Percentiles rank a stretch among this genome's conserved stretches.
Evolutionary conservation across 2,797 vertebrate genomes (phyloP).

Genomic region (Myiotriccus ornatus): DNA sequence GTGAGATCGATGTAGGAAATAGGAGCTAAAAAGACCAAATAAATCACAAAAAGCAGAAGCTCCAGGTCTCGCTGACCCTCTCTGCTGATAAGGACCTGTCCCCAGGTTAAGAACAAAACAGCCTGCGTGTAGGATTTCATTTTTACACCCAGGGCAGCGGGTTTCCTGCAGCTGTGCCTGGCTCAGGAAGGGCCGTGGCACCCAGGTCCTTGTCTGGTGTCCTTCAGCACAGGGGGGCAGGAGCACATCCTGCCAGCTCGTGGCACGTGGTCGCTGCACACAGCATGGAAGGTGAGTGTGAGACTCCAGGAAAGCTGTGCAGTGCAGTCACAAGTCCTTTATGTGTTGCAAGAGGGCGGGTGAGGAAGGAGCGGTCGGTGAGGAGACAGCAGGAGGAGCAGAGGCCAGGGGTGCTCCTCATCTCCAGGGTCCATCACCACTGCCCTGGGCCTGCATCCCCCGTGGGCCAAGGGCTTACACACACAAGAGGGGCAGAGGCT

Average conservation of each 20-base stretch:
- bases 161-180: neutral
- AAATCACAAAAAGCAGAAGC: neutral
- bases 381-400: accelerated
- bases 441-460: neutral
- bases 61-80: neutral
- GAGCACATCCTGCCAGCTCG: neutral
- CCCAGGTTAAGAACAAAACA: neutral
- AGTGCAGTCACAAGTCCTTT: neutral
- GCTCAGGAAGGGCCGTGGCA: neutral
- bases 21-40: neutral
- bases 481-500: neutral
- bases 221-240: neutral
- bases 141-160: accelerated
- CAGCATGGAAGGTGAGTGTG: neutral
- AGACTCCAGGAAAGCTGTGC: neutral
- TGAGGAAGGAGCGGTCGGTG: neutral
- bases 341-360: accelerated
- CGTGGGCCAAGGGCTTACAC: neutral
- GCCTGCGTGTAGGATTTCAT: neutral
- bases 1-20: neutral
- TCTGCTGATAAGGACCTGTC: neutral
- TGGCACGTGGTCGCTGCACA: accelerated
- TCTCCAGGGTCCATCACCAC: neutral
- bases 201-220: neutral
- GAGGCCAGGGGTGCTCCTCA: neutral